Evolutionary conservation across 2,113 vertebrate genomes (phyloP).

Genomic region (Neotragus moschatus): DNA sequence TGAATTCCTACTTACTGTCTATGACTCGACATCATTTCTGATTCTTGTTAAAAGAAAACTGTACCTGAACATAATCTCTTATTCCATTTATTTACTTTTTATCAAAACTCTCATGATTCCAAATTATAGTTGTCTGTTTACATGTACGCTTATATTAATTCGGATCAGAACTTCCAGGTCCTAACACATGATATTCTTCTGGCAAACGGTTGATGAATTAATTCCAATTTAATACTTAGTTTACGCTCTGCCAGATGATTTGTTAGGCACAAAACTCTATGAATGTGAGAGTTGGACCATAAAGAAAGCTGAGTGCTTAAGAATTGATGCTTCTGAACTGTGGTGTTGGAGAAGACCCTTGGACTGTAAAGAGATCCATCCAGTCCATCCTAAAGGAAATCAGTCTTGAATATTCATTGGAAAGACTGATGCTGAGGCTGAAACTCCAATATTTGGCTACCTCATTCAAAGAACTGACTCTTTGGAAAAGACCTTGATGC

Average conservation of each 20-base stretch:
- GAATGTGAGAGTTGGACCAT: not conserved
- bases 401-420: not conserved
- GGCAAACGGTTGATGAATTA: not conserved
- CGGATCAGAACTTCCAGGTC: not conserved
- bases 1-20: not conserved
- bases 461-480: not conserved
- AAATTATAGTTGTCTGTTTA: not conserved
- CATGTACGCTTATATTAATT: not conserved
- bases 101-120: not conserved
- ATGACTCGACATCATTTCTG: not conserved
- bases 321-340: not conserved
- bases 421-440: not conserved
- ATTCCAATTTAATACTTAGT: slow-evolving; percentile 14
- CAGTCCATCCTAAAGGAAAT: not conserved
- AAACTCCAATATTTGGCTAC: not conserved
- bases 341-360: not conserved
- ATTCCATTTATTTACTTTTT: not conserved
- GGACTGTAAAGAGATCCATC: not conserved
- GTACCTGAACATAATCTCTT: not conserved
- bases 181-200: not conserved
- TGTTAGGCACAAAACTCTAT: not conserved
- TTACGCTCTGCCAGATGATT: not conserved
- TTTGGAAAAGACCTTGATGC: not conserved
- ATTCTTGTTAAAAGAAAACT: not conserved
- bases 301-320: not conserved